Evolutionary conservation across 2,797 vertebrate species (phyloP).

Genomic region (Pseudomugil tenellus): DNA sequence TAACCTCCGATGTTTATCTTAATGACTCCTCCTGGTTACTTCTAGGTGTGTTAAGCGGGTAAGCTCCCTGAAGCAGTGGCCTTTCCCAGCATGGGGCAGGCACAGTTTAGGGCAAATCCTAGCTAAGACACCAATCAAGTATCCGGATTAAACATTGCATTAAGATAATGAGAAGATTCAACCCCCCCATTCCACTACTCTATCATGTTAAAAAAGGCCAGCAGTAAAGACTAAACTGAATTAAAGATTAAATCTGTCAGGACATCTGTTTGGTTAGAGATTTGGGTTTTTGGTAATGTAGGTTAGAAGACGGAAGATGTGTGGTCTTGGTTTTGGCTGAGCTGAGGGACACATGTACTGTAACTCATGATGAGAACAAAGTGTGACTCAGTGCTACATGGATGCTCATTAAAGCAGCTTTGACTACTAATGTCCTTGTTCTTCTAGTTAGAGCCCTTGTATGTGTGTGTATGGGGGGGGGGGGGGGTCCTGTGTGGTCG

Average conservation of each 20-base stretch:
- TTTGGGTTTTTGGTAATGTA: constrained; percentile 58
- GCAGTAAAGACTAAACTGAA: constrained; percentile 61
- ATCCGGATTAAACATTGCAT: constrained; percentile 69
- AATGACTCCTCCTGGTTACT: constrained; percentile 61
- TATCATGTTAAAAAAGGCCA: constrained; percentile 66
- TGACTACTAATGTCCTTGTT: constrained; percentile 28
- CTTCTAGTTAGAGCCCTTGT: constrained; percentile 30
- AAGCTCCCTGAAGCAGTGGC: constrained; percentile 65
- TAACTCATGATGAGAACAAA: constrained; percentile 20
- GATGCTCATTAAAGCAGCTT: constrained; percentile 29
- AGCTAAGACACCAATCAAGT: constrained; percentile 63
- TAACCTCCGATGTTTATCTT: constrained; percentile 62
- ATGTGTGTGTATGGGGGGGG: constrained; percentile 15
- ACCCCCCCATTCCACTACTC: constrained; percentile 64
- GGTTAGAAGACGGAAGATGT: constrained; percentile 48
- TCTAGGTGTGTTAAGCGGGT: constrained; percentile 64
- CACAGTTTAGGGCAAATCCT: constrained; percentile 64
- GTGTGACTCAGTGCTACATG: constrained; percentile 37
- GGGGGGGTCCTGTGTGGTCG: constrained; percentile 10
- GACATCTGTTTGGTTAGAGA: constrained; percentile 69
- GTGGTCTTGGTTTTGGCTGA: constrained; percentile 34
- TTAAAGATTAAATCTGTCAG: constrained; percentile 69
- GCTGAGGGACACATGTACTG: constrained; percentile 9
- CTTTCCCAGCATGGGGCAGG: constrained; percentile 66
- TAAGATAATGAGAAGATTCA: constrained; percentile 78